Conservation (phyloP, 2,113 vertebrate genomes). For the Cyphomyrus discorhynchus region DNA sequence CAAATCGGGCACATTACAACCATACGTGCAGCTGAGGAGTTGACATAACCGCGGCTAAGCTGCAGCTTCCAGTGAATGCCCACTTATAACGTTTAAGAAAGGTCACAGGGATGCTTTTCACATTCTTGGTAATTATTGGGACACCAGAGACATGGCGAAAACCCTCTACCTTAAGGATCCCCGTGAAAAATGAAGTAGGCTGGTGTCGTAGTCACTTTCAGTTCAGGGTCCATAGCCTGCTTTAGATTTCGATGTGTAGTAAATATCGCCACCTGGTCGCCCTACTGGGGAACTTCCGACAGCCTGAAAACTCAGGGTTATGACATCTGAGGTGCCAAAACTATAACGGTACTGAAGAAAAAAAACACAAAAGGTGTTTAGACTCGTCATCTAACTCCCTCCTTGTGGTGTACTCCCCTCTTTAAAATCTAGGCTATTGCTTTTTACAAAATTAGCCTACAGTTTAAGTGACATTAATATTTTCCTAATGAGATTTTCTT, state of each 20-base stretch:
- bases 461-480: neutral
- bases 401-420: neutral
- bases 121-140: neutral
- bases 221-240: neutral
- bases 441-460: neutral
- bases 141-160: neutral
- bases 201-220: neutral
- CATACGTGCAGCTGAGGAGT: neutral
- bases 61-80: neutral
- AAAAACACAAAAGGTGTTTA: neutral
- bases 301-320: neutral
- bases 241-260: neutral
- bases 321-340: neutral
- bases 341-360: neutral
- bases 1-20: neutral
- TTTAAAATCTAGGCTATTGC: neutral
- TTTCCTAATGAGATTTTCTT: neutral
- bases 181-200: neutral
- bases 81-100: neutral
- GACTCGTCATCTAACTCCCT: neutral
- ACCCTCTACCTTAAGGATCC: neutral
- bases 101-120: neutral
- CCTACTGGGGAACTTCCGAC: neutral
- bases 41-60: neutral
- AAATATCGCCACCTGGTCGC: neutral